These are phyloP conservation scores for Corynorhinus townsendii DNA, from an alignment of 2,113 vertebrate genomes.

Conservation along the genomic window DNA sequence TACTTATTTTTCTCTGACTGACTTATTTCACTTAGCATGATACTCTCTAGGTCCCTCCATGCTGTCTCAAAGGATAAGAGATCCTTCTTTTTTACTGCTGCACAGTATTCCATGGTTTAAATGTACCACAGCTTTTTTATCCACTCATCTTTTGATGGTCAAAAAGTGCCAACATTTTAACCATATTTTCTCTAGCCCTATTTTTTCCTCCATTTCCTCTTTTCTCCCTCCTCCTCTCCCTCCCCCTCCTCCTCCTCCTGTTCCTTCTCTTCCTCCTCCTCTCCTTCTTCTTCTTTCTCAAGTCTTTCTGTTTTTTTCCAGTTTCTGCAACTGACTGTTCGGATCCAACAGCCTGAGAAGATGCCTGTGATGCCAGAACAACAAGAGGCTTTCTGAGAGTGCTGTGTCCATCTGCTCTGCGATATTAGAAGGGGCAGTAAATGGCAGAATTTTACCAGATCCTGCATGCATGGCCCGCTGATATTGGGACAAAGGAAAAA, in stretches of 20 bases:
- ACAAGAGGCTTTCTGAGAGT: not conserved
- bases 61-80: too few species aligned
- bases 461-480: not conserved
- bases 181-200: not conserved
- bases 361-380: not conserved
- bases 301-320: not conserved
- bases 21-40: too few species aligned
- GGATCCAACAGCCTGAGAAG: not conserved
- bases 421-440: not conserved
- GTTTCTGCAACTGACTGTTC: not conserved
- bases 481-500: not conserved
- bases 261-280: fast-evolving
- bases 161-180: not conserved
- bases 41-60: too few species aligned
- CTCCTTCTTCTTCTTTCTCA: not conserved
- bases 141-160: too few species aligned
- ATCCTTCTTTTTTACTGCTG: too few species aligned
- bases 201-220: not conserved
- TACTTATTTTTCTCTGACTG: too few species aligned
- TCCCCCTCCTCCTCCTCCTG: fast-evolving
- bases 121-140: too few species aligned
- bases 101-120: too few species aligned
- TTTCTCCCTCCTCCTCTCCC: fast-evolving
- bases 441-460: not conserved
- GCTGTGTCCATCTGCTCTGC: not conserved